Base-by-base conservation (phyloP, 2,113 vertebrate species). In the Dolichotis patagonum region DNA sequence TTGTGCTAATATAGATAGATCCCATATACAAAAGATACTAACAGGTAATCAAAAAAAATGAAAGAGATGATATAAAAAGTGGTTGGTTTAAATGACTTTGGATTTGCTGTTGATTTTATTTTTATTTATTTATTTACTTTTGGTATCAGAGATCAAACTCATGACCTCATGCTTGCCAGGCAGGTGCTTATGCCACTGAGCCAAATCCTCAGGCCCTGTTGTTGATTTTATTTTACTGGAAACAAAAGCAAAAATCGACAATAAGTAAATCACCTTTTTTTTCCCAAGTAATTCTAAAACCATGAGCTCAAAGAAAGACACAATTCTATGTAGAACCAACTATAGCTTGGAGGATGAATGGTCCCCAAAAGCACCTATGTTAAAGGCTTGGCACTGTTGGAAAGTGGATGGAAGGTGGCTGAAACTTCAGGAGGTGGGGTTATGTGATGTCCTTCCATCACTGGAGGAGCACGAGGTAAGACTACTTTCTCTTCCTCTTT, bases 41-140 rank as follows among this genome's bases (percentile, higher is more conserved):
- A 63, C 58, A 78, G 28, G 30, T 88, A 77, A 93, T 89, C 87
- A 90, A 93, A 93, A 62, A 30, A 91, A 96, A 58, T 38, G n/a
- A 17, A 65, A 90, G 13, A 71, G 78, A 83, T 91, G 4, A 56
- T 16, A 54, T 54, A 16, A 52, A 91, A 92, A 96, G 60, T 35
- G 16, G 54, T 49, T 88, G 9, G 8, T 85, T 93, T 93, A 58
- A 96, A 94, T 88, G 16, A 62, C 7, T 17, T 49, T 87, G 1
- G 3, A 75, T 96, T 95, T 94, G 7, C 30, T 49, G 0, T 73
- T 43, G 56, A 28, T 92, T 83, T 54, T 54, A 46, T 46, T n/a
- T n/a, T n/a, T 52, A 52, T 52, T 52, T 10, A 52, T 52, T 52
- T 52, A 52, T 52, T 52, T 52, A 52, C 16, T 54, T 54, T 54